Percentiles rank a stretch among this genome's conserved stretches.
phyloP scores from a whole-genome alignment of 2,888 invertebrate species.

The Lepidocyrtinus sp. region DNA sequence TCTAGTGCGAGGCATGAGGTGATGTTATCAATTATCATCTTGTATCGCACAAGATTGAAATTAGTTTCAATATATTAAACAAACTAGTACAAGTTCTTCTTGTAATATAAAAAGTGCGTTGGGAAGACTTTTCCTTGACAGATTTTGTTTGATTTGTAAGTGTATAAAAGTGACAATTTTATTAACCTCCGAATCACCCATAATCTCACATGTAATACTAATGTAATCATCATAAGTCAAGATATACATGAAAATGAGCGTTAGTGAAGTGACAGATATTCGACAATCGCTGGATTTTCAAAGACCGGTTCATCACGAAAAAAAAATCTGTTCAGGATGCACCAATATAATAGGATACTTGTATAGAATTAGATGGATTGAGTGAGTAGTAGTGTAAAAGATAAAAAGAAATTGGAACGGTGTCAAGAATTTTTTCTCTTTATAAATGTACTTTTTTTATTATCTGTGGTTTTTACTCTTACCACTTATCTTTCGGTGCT shows the following conservation, averaged over 20 bases:
- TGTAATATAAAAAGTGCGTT: no score
- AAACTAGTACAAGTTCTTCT: no score
- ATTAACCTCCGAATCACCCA: constrained; percentile 22
- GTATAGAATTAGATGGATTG: constrained; percentile 19
- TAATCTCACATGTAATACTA: constrained; percentile 45
- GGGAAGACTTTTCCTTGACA: no score
- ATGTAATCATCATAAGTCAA: constrained; percentile 58
- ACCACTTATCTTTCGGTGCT: constrained; percentile 27
- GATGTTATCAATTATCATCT: no score
- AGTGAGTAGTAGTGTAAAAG: constrained; percentile 40
- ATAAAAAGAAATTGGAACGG: constrained; percentile 49
- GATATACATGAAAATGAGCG: constrained; percentile 23
- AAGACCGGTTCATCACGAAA: constrained; percentile 13
- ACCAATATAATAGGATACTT: neutral
- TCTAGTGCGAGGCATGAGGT: no score
- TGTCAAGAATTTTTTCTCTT: constrained; percentile 55
- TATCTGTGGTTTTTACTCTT: constrained; percentile 46
- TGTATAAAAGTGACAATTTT: constrained; percentile 53
- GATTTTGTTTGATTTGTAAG: no score
- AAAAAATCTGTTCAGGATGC: constrained; percentile 20
- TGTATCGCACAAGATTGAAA: no score
- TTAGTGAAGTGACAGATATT: constrained; percentile 52
- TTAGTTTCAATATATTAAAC: no score
- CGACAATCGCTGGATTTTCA: constrained; percentile 54
- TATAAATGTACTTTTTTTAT: constrained; percentile 26